These are phyloP conservation scores for Hydriomena furcata DNA, from an alignment of 2,888 invertebrate species.

Conservation along the genomic window DNA sequence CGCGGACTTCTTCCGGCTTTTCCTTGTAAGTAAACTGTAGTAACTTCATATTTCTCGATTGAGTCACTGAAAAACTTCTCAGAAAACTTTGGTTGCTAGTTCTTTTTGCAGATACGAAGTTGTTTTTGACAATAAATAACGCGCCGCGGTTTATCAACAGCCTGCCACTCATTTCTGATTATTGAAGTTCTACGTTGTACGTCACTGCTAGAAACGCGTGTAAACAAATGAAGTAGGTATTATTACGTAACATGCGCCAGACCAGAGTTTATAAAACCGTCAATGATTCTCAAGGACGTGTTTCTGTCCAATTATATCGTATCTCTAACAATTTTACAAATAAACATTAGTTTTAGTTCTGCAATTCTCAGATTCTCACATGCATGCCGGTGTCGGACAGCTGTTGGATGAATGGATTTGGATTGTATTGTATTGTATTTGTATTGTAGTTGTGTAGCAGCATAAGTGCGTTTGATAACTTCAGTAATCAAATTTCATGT, in stretches of 20 bases:
- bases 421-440: too few relatives aligned
- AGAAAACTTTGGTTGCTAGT: constrained; percentile 31
- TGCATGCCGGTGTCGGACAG: too few relatives aligned
- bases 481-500: too few relatives aligned
- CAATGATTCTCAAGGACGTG: constrained; percentile 3
- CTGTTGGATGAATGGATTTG: too few relatives aligned
- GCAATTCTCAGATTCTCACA: too few relatives aligned
- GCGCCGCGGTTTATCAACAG: constrained; percentile 39
- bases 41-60: constrained; percentile 84
- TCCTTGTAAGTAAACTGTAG: constrained; percentile 86
- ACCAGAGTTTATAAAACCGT: constrained; percentile 11
- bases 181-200: not conserved
- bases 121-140: constrained; percentile 52
- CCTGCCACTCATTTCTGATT: constrained; percentile 47
- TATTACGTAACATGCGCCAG: constrained; percentile 37
- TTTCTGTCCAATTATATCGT: not conserved
- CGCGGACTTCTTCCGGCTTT: constrained; percentile 83
- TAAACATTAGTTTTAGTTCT: too few relatives aligned
- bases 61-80: constrained; percentile 53
- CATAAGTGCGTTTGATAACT: too few relatives aligned
- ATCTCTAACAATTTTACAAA: too few relatives aligned
- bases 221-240: constrained; percentile 32
- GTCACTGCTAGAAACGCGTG: constrained; percentile 46
- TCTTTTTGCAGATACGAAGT: constrained; percentile 38
- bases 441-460: too few relatives aligned